Conservation (phyloP, 2,797 vertebrate species). For the Hydrocynus forskahlii region DNA sequence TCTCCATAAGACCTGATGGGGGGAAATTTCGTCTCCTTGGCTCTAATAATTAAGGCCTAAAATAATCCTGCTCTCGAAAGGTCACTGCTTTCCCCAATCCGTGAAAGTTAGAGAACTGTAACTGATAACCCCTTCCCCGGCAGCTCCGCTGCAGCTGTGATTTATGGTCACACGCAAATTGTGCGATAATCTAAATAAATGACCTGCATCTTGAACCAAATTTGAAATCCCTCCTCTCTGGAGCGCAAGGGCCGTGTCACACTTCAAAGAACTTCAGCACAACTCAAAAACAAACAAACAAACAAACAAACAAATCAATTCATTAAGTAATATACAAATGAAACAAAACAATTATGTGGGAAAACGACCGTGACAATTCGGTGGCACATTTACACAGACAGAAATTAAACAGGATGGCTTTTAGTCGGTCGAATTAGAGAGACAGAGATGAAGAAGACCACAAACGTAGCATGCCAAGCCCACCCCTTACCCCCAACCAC, state of each 20-base stretch:
- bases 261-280: slow-evolving; percentile 37
- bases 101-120: slow-evolving; percentile 38
- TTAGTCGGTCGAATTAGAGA: slow-evolving; percentile 70
- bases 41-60: slow-evolving; percentile 35
- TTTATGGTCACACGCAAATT: slow-evolving; percentile 44
- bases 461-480: slow-evolving; percentile 18
- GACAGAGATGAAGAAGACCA: slow-evolving; percentile 75
- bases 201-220: slow-evolving; percentile 40
- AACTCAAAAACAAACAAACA: not conserved
- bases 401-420: slow-evolving; percentile 56
- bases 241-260: not conserved
- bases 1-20: slow-evolving; percentile 8
- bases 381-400: slow-evolving; percentile 37
- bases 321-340: too few relatives aligned
- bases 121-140: slow-evolving; percentile 13
- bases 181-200: slow-evolving; percentile 49
- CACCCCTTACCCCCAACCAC: not conserved
- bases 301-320: not conserved
- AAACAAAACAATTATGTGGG: not conserved
- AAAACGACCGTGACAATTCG: not conserved
- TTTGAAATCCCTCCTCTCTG: slow-evolving; percentile 6
- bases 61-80: slow-evolving; percentile 35
- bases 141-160: slow-evolving; percentile 31
- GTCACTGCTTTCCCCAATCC: slow-evolving; percentile 34
- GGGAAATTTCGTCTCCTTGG: not conserved